Percentiles rank a stretch among this genome's conserved stretches.
These are phyloP conservation scores for Kryptopterus vitreolus DNA, from an alignment of 2,797 vertebrate species.

Conservation along the genomic window DNA sequence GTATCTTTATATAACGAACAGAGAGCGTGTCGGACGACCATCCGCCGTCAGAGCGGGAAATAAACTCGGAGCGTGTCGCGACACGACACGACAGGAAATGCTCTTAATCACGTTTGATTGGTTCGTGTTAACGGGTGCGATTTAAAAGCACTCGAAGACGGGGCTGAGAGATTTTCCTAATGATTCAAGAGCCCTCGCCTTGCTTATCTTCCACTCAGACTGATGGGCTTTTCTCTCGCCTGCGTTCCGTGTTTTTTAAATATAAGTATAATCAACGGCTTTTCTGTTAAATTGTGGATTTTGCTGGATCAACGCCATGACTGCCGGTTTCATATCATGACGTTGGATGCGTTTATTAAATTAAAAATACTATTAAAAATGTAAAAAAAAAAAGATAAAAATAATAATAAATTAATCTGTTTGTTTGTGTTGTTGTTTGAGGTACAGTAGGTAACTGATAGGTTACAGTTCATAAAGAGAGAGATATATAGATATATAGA, in stretches of 20 bases:
- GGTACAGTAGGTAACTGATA: too few relatives aligned
- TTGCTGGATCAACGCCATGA: not conserved
- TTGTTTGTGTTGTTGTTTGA: too few relatives aligned
- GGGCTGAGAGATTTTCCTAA: not conserved
- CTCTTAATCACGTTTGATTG: conserved; percentile 4
- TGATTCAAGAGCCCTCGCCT: not conserved
- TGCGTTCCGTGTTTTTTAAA: too few relatives aligned
- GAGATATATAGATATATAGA: too few relatives aligned
- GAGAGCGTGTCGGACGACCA: conserved; percentile 35
- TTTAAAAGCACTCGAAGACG: not conserved
- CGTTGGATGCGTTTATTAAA: too few relatives aligned
- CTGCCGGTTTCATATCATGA: not conserved
- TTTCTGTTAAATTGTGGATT: not conserved
- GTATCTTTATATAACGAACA: not conserved
- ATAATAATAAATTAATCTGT: too few relatives aligned
- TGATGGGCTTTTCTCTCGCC: not conserved
- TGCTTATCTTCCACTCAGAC: not conserved
- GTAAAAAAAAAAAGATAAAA: too few relatives aligned
- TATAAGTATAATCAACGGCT: not conserved
- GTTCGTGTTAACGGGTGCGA: not conserved
- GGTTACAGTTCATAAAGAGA: too few relatives aligned
- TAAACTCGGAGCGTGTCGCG: conserved; percentile 11
- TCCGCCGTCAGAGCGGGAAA: conserved; percentile 24
- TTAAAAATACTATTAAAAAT: too few relatives aligned
- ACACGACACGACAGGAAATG: not conserved